These are phyloP conservation scores for Mirza zaza DNA, from an alignment of 2,113 vertebrate species.

Conservation along the genomic window DNA sequence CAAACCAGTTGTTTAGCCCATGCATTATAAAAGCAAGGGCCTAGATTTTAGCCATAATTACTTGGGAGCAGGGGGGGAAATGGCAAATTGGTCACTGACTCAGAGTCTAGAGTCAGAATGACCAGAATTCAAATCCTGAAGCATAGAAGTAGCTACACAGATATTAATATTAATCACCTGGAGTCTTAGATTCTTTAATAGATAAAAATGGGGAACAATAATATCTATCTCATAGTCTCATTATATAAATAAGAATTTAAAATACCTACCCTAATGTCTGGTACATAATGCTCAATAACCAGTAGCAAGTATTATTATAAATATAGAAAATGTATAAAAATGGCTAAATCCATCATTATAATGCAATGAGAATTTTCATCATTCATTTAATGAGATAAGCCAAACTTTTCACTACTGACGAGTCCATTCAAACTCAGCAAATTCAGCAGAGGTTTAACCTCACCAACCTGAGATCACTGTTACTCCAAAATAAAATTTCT, in stretches of 20 bases:
- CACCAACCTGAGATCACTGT: constrained; percentile 3
- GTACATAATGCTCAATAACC: neutral
- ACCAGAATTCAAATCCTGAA: constrained; percentile 43
- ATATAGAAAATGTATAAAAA: constrained; percentile 21
- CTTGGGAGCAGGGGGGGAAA: neutral
- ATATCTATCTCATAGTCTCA: neutral
- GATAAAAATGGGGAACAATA: neutral
- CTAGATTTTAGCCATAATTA: neutral
- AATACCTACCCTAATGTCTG: neutral
- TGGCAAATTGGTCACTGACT: neutral
- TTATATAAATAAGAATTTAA: constrained; percentile 21
- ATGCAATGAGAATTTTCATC: neutral
- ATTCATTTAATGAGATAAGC: neutral
- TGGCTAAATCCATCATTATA: neutral
- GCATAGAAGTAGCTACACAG: neutral
- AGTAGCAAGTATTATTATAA: constrained; percentile 3
- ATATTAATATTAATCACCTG: neutral
- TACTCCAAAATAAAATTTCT: constrained; percentile 49
- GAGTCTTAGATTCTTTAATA: neutral
- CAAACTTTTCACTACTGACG: constrained; percentile 9
- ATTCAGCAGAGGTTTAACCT: neutral
- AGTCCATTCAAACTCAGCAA: neutral
- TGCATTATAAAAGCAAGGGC: neutral
- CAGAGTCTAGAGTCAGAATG: neutral
- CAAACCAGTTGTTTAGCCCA: neutral